Evolutionary conservation across 1,140 invertebrate genomes (phyloP).

Genomic region (Drosophila tani): DNA sequence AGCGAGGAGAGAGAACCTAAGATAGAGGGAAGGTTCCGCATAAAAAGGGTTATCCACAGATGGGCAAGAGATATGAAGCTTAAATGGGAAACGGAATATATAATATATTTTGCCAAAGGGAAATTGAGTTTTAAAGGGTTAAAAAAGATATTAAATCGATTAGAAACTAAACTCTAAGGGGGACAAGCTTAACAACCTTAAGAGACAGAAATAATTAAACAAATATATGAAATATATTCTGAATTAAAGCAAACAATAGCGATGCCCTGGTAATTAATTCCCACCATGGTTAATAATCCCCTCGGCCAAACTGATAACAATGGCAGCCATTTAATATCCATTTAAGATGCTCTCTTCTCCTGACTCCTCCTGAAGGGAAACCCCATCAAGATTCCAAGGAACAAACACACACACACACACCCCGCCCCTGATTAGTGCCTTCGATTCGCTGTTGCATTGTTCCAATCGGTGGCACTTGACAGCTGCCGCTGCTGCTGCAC

Average conservation of each 20-base stretch:
- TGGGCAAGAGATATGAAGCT: conserved; percentile 1
- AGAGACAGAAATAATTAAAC: not conserved
- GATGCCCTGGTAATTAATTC: not conserved
- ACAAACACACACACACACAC: too few relatives aligned
- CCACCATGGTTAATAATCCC: not conserved
- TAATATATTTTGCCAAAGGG: not conserved
- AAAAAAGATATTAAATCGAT: not conserved
- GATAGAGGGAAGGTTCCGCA: conserved; percentile 5
- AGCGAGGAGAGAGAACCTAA: conserved; percentile 1
- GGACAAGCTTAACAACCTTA: not conserved
- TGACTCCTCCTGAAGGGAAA: not conserved
- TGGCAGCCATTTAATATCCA: not conserved
- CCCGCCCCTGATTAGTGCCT: conserved; percentile 19
- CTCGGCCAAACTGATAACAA: not conserved
- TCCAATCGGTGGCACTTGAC: conserved; percentile 25
- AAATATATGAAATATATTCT: not conserved
- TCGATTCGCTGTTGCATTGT: conserved; percentile 39
- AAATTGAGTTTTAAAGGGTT: not conserved
- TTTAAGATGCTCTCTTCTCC: not conserved
- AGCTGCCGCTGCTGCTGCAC: conserved; percentile 1
- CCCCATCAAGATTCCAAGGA: conserved; percentile 3
- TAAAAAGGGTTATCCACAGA: conserved; percentile 18
- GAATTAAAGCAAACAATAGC: not conserved
- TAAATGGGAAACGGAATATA: not conserved
- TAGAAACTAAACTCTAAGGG: not conserved